Percentiles rank a stretch among this genome's conserved stretches.
These are phyloP conservation scores for Sebastiscus albofasciatus DNA, from an alignment of 2,797 vertebrate species.

Conservation along the genomic window DNA sequence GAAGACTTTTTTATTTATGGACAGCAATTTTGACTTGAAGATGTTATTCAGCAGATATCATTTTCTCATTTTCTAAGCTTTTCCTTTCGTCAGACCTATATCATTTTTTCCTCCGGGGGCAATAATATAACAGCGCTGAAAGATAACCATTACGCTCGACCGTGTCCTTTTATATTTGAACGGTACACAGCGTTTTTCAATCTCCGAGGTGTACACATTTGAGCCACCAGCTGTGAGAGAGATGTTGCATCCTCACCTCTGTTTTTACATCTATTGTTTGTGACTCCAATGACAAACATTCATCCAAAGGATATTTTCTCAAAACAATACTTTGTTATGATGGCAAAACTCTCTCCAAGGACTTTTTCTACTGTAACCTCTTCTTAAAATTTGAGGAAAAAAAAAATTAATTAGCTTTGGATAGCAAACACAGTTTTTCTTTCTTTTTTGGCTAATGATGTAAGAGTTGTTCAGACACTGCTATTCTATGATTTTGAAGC, in stretches of 20 bases:
- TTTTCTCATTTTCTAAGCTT: conserved; percentile 42
- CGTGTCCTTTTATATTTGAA: conserved; percentile 49
- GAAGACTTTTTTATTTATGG: conserved; percentile 31
- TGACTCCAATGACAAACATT: conserved; percentile 16
- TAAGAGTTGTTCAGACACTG: conserved; percentile 40
- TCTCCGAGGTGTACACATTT: conserved; percentile 32
- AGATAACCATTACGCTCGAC: conserved; percentile 41
- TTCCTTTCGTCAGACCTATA: conserved; percentile 26
- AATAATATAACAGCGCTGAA: conserved; percentile 32
- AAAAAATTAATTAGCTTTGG: conserved; percentile 25
- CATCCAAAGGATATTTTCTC: conserved; percentile 11
- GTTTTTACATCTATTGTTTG: conserved; percentile 24
- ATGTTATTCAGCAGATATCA: conserved; percentile 31
- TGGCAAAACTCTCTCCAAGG: conserved; percentile 19
- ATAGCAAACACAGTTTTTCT: conserved; percentile 24
- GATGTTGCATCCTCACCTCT: background rate
- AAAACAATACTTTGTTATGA: conserved; percentile 33
- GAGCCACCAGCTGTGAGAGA: conserved; percentile 31
- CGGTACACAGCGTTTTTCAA: conserved; percentile 28
- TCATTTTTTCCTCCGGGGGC: conserved; percentile 30
- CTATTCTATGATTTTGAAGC: conserved; percentile 54
- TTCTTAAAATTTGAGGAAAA: background rate
- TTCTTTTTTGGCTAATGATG: conserved; percentile 53
- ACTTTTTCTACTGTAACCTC: background rate
- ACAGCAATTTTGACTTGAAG: conserved; percentile 32